A percentile compares a stretch with the other conserved stretches of the same genome.
phyloP scores from a whole-genome alignment of 2,113 vertebrate genomes.

The Zosterops lateralis region DNA sequence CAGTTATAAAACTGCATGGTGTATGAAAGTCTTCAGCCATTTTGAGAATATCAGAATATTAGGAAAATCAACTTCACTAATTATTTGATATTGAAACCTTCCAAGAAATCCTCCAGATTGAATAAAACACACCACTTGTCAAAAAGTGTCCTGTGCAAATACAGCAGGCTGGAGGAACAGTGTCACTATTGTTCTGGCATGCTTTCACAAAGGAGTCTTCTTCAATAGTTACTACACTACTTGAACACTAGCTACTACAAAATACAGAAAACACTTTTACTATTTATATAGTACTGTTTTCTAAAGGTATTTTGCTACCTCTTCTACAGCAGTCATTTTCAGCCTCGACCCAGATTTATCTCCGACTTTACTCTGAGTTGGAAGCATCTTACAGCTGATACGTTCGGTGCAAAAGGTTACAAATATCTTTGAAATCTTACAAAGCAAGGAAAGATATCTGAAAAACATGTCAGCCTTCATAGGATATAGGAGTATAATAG shows the following conservation, averaged over 20 bases:
- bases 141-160: background rate
- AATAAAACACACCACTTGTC: background rate
- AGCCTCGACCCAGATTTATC: slow-evolving; percentile 4
- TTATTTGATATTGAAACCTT: background rate
- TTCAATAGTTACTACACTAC: background rate
- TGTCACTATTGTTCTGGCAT: background rate
- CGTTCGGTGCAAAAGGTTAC: slow-evolving; percentile 36
- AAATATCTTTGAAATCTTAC: slow-evolving; percentile 43
- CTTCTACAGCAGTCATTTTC: slow-evolving; percentile 16
- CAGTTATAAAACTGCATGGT: background rate
- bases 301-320: slow-evolving; percentile 20
- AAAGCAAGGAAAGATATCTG: background rate
- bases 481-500: slow-evolving; percentile 16
- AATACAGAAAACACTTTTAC: background rate
- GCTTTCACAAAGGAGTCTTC: background rate
- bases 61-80: background rate
- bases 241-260: slow-evolving; percentile 1
- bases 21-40: background rate
- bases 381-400: slow-evolving; percentile 35
- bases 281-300: background rate
- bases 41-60: background rate
- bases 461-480: background rate
- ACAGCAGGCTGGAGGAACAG: background rate
- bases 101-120: background rate
- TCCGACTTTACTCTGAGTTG: slow-evolving; percentile 19